phyloP scores from a whole-genome alignment of 1,140 invertebrate species.

The Harlomillsia oculata region DNA sequence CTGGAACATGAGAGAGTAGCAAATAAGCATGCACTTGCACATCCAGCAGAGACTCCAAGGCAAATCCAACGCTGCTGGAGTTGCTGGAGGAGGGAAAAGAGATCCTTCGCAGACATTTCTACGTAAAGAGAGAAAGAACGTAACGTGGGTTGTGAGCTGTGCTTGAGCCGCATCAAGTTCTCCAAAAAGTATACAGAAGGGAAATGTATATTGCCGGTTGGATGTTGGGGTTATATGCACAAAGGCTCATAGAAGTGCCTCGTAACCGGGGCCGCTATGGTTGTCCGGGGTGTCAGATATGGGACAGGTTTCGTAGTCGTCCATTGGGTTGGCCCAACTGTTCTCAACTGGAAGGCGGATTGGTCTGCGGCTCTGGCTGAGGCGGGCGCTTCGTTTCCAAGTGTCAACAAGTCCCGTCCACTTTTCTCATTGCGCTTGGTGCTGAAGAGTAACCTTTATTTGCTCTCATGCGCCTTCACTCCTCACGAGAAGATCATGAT shows the following conservation, averaged over 20 bases:
- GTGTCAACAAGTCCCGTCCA: no score
- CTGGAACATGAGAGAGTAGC: not conserved
- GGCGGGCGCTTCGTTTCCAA: not conserved
- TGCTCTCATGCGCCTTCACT: no score
- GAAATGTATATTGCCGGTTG: no score
- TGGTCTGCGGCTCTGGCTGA: conserved; percentile 2
- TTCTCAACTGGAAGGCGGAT: conserved; percentile 11
- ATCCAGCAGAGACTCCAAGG: not conserved
- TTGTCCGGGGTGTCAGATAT: conserved; percentile 27
- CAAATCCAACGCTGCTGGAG: no score
- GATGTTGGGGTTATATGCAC: not conserved
- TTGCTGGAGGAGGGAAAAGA: no score
- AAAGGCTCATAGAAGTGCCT: not conserved
- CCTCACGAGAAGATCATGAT: no score
- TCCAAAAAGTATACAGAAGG: no score
- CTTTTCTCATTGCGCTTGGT: no score
- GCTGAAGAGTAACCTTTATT: no score
- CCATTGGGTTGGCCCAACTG: conserved; percentile 13
- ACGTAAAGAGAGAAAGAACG: no score
- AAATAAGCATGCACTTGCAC: not conserved
- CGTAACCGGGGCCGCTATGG: conserved; percentile 5
- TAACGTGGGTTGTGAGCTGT: not conserved
- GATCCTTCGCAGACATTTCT: no score
- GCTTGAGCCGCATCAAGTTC: not conserved
- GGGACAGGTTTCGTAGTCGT: conserved; percentile 22